Percentiles rank a stretch among this genome's conserved stretches.
phyloP scores from a whole-genome alignment of 2,888 invertebrate species.

The Melikaiella ostensackeni region DNA sequence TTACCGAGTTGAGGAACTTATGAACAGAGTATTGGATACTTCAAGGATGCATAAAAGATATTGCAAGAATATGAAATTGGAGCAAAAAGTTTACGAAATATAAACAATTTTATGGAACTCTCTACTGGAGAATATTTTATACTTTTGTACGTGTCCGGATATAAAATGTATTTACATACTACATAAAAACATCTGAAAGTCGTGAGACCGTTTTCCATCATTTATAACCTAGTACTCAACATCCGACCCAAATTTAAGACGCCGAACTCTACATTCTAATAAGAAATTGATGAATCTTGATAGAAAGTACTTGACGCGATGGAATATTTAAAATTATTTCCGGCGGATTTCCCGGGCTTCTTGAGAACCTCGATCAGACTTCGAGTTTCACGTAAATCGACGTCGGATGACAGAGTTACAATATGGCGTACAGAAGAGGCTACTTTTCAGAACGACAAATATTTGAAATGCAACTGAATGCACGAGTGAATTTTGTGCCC shows the following conservation, averaged over 20 bases:
- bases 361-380: conserved; percentile 10
- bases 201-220: too few relatives aligned
- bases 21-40: not conserved
- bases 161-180: too few relatives aligned
- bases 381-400: not conserved
- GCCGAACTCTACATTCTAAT: not conserved
- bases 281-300: not conserved
- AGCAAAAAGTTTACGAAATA: not conserved
- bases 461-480: conserved; percentile 46
- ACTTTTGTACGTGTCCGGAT: too few relatives aligned
- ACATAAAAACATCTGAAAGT: too few relatives aligned
- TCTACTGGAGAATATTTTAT: too few relatives aligned
- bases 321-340: not conserved
- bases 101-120: too few relatives aligned
- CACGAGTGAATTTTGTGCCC: conserved; percentile 39
- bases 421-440: not conserved
- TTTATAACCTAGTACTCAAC: too few relatives aligned
- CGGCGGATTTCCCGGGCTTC: not conserved
- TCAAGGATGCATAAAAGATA: too few relatives aligned
- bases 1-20: not conserved
- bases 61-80: too few relatives aligned
- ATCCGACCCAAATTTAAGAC: too few relatives aligned
- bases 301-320: conserved; percentile 2
- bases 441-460: conserved; percentile 45
- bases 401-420: not conserved